These are phyloP conservation scores for Phocides pigmalion DNA, from an alignment of 1,140 invertebrate genomes.

Conservation along the genomic window DNA sequence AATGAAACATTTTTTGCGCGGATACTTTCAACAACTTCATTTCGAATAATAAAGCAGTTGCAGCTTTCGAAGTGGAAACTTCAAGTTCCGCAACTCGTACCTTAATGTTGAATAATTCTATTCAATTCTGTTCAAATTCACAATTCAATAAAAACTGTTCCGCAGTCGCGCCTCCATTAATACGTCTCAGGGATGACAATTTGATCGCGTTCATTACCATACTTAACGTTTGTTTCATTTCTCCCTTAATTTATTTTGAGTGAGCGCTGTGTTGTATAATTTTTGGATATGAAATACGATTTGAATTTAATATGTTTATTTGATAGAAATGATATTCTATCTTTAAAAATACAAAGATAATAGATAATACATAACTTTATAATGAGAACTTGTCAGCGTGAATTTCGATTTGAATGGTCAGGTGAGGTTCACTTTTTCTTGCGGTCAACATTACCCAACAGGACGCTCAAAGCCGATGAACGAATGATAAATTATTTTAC, in stretches of 20 bases:
- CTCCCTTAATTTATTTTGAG: neutral
- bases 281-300: too few relatives aligned
- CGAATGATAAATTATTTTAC: too few relatives aligned
- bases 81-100: conserved; percentile 18
- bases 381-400: too few relatives aligned
- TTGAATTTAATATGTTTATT: too few relatives aligned
- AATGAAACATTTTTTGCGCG: conserved; percentile 10
- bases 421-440: too few relatives aligned
- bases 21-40: conserved; percentile 2
- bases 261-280: too few relatives aligned
- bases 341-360: too few relatives aligned
- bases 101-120: conserved; percentile 28
- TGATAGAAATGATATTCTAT: too few relatives aligned
- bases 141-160: conserved; percentile 33
- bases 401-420: too few relatives aligned
- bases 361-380: too few relatives aligned
- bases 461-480: too few relatives aligned
- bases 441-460: too few relatives aligned
- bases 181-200: conserved; percentile 20
- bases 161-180: conserved; percentile 30
- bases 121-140: conserved; percentile 27
- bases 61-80: neutral
- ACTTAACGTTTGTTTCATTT: conserved; percentile 16
- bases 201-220: conserved; percentile 28
- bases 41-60: conserved; percentile 13